Conservation (phyloP, 2,888 invertebrate species). For the Hyposoter dolosus region DNA sequence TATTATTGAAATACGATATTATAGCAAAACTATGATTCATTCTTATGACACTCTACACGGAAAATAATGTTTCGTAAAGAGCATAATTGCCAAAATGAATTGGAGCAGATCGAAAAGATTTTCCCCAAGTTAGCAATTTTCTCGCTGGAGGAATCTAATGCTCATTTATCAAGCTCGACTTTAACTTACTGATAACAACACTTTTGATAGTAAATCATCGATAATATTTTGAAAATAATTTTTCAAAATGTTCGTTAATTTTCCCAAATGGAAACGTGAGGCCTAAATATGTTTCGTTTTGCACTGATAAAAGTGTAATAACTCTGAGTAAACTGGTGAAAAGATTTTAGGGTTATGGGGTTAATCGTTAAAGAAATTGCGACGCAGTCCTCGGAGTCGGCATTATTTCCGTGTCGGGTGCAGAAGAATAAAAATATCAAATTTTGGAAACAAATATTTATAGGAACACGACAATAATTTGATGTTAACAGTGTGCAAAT, state of each 20-base stretch:
- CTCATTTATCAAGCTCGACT: not conserved
- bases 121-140: not conserved
- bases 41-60: conserved; percentile 3
- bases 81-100: not conserved
- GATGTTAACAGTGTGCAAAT: conserved; percentile 28
- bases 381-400: not conserved
- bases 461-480: conserved; percentile 15
- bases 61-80: conserved; percentile 6
- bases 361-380: not conserved
- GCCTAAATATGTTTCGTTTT: not conserved
- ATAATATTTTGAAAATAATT: not conserved
- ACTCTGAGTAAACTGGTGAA: not conserved
- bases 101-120: not conserved
- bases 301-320: not conserved
- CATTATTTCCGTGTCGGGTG: conserved; percentile 17
- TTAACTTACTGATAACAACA: not conserved
- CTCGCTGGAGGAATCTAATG: not conserved
- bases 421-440: not conserved
- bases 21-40: not conserved
- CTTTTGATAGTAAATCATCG: not conserved
- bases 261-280: not conserved
- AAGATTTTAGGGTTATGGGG: not conserved
- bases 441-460: conserved; percentile 25
- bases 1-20: not conserved
- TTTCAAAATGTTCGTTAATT: not conserved